Percentiles rank a stretch among this genome's conserved stretches.
Evolutionary conservation across 2,113 vertebrate species (phyloP).

Genomic region (Melanerpes aurifrons): DNA sequence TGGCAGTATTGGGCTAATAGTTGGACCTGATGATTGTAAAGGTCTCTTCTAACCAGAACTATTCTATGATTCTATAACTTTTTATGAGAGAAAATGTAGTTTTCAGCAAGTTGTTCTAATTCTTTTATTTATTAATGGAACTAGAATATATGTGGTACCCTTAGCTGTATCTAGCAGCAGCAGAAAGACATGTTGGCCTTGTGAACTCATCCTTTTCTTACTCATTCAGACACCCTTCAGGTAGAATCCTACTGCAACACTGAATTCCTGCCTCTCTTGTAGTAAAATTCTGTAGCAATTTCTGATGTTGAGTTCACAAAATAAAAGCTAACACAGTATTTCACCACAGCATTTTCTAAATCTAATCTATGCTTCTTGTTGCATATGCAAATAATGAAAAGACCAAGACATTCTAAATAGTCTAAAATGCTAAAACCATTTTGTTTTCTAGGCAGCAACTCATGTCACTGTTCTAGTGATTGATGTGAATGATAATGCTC

Average conservation of each 20-base stretch:
- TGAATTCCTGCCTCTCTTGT: not conserved
- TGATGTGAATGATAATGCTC: slow-evolving; percentile 72
- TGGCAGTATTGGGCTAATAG: too few species aligned
- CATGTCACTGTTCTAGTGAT: slow-evolving; percentile 30
- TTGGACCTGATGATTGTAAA: too few species aligned
- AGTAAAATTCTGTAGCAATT: not conserved
- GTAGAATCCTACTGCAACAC: not conserved
- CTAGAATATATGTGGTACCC: not conserved
- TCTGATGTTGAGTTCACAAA: not conserved
- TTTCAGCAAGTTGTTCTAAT: not conserved
- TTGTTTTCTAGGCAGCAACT: slow-evolving; percentile 45
- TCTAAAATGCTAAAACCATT: not conserved
- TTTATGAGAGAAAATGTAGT: not conserved
- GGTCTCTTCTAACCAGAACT: too few species aligned
- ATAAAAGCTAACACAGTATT: not conserved
- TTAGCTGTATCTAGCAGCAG: not conserved
- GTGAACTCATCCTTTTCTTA: not conserved
- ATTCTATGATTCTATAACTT: not conserved
- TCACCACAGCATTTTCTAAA: not conserved
- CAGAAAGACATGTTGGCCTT: not conserved
- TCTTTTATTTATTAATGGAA: not conserved
- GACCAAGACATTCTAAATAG: not conserved
- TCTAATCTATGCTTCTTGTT: not conserved
- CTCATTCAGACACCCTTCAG: not conserved
- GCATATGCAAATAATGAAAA: not conserved